These are phyloP conservation scores for Cyclina sinensis DNA, from an alignment of 1,140 invertebrate genomes.

Conservation along the genomic window DNA sequence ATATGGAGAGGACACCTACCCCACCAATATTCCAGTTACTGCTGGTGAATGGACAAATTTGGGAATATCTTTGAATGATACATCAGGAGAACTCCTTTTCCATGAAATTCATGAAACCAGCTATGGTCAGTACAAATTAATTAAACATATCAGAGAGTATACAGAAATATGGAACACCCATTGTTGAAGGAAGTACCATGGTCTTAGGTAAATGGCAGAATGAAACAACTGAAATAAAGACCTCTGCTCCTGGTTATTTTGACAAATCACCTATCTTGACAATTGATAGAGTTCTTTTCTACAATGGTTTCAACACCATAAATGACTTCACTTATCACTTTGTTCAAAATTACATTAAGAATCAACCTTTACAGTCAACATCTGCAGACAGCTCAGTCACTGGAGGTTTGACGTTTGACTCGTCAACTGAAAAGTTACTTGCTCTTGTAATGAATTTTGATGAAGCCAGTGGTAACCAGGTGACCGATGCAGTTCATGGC, in stretches of 20 bases:
- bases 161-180: conserved; percentile 19
- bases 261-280: background rate
- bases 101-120: conserved; percentile 39
- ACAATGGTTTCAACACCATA: background rate
- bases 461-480: conserved; percentile 37
- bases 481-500: conserved; percentile 34
- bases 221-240: background rate
- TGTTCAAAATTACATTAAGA: conserved; percentile 1
- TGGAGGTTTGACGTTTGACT: background rate
- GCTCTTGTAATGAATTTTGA: conserved; percentile 54
- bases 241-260: background rate
- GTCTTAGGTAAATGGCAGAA: conserved; percentile 51
- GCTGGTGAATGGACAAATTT: conserved; percentile 41
- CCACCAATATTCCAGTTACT: conserved; percentile 27
- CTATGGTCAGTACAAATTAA: conserved; percentile 21
- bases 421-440: background rate
- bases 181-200: background rate
- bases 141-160: conserved; percentile 47
- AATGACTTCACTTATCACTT: conserved; percentile 19
- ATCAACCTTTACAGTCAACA: background rate
- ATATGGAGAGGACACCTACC: conserved; percentile 42
- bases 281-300: conserved; percentile 47
- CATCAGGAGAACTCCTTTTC: conserved; percentile 38
- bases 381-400: background rate
- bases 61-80: conserved; percentile 29